phyloP scores from a whole-genome alignment of 1,140 invertebrate genomes.

The Cydia amplana region DNA sequence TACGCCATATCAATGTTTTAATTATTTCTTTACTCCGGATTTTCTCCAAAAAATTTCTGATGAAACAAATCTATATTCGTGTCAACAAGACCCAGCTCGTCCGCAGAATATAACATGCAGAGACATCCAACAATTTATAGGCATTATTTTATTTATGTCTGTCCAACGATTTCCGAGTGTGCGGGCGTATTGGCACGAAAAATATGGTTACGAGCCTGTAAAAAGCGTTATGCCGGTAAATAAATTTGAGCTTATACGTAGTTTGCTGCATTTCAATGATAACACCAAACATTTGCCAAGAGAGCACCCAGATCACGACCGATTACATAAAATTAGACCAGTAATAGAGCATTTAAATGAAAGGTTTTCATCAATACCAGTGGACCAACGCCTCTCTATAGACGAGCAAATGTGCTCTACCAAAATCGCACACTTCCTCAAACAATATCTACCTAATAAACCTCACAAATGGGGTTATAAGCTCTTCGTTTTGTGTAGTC shows the following conservation, averaged over 20 bases:
- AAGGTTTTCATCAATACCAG: slow-evolving; percentile 53
- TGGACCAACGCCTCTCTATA: slow-evolving; percentile 42
- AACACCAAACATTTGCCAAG: slow-evolving; percentile 4
- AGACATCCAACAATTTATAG: slow-evolving; percentile 48
- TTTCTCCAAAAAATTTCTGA: slow-evolving; percentile 49
- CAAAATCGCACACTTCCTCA: slow-evolving; percentile 45
- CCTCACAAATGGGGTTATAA: slow-evolving; percentile 65
- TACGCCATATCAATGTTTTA: slow-evolving; percentile 55
- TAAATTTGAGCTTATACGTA: neutral
- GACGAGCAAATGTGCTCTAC: slow-evolving; percentile 50
- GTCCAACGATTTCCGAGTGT: neutral
- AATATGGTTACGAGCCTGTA: neutral
- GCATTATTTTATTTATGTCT: slow-evolving; percentile 6
- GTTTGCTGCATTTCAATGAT: slow-evolving; percentile 19
- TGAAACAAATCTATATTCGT: slow-evolving; percentile 40
- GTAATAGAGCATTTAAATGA: slow-evolving; percentile 61
- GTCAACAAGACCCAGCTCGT: neutral
- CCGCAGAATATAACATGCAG: slow-evolving; percentile 44
- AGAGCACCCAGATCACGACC: slow-evolving; percentile 6
- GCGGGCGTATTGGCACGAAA: neutral
- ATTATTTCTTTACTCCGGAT: slow-evolving; percentile 52
- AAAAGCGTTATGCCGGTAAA: slow-evolving; percentile 5
- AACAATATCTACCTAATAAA: slow-evolving; percentile 49
- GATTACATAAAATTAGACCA: slow-evolving; percentile 46
- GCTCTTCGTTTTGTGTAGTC: slow-evolving; percentile 55